These are phyloP conservation scores for Dryas iulia DNA, from an alignment of 1,140 invertebrate genomes.

Conservation along the genomic window DNA sequence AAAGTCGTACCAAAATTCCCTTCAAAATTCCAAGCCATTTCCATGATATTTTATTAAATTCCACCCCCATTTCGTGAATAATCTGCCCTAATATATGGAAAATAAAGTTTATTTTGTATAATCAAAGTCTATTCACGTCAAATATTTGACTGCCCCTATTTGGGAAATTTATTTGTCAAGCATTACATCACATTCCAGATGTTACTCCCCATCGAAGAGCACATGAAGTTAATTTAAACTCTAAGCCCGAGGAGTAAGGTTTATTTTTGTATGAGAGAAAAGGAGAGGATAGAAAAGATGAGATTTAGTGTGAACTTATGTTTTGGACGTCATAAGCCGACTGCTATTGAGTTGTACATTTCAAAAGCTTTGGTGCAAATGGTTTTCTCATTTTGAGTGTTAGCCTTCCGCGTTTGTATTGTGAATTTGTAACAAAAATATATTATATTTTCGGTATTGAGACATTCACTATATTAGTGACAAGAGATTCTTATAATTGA, in stretches of 20 bases:
- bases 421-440: background rate
- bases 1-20: no score
- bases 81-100: background rate
- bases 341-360: constrained; percentile 44
- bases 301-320: constrained; percentile 41
- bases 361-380: constrained; percentile 29
- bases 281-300: constrained; percentile 16
- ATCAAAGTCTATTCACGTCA: constrained; percentile 6
- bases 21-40: background rate
- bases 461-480: no score
- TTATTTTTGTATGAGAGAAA: background rate
- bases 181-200: constrained; percentile 59
- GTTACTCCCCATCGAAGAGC: constrained; percentile 32
- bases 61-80: background rate
- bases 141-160: constrained; percentile 44
- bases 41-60: background rate
- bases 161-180: constrained; percentile 51
- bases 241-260: background rate
- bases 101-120: background rate
- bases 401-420: background rate
- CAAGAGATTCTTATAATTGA: no score
- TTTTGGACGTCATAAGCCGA: constrained; percentile 52
- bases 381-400: constrained; percentile 23
- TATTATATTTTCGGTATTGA: no score
- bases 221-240: constrained; percentile 19